Conservation (phyloP, 2,797 vertebrate species). For the Mallotus villosus region DNA sequence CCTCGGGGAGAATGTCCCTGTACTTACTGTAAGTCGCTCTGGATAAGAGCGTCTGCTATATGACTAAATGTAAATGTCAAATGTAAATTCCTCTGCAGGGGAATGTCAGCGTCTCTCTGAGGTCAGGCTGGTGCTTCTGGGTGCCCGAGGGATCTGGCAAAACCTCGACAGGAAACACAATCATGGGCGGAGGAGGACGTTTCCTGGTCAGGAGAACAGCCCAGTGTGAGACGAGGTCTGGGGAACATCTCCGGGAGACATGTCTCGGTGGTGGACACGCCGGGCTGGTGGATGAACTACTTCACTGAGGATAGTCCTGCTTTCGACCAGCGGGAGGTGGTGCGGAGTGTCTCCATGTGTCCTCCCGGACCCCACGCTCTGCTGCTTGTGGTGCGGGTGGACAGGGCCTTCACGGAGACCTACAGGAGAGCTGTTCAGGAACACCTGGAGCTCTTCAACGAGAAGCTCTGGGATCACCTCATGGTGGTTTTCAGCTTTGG, state of each 20-base stretch:
- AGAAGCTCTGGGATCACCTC: constrained; percentile 54
- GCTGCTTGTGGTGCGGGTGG: constrained; percentile 71
- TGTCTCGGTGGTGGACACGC: constrained; percentile 68
- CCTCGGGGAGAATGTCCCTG: no score
- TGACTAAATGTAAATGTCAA: no score
- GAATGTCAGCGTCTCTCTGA: constrained; percentile 35
- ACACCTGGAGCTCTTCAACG: constrained; percentile 60
- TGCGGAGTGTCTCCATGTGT: constrained; percentile 58
- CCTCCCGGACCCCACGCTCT: constrained; percentile 76
- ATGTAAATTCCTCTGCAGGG: constrained; percentile 43
- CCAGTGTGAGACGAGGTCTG: constrained; percentile 25
- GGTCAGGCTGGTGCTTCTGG: constrained; percentile 61
- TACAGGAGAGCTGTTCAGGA: constrained; percentile 56
- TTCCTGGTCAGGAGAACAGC: constrained; percentile 36
- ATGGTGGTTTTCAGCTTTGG: constrained; percentile 68
- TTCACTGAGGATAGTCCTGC: constrained; percentile 49
- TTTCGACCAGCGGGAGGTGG: constrained; percentile 63
- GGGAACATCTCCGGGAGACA: constrained; percentile 51
- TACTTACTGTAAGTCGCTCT: no score
- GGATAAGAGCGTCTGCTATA: no score
- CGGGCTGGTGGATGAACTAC: constrained; percentile 74
- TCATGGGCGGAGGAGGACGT: constrained; percentile 43
- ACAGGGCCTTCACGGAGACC: constrained; percentile 66
- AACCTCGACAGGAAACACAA: constrained; percentile 57
- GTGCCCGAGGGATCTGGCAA: constrained; percentile 70